Percentiles rank a stretch among this genome's conserved stretches.
Evolutionary conservation across 92 coral and sea anemone species (phyloP).

Genomic region (Nematostella vectensis): DNA sequence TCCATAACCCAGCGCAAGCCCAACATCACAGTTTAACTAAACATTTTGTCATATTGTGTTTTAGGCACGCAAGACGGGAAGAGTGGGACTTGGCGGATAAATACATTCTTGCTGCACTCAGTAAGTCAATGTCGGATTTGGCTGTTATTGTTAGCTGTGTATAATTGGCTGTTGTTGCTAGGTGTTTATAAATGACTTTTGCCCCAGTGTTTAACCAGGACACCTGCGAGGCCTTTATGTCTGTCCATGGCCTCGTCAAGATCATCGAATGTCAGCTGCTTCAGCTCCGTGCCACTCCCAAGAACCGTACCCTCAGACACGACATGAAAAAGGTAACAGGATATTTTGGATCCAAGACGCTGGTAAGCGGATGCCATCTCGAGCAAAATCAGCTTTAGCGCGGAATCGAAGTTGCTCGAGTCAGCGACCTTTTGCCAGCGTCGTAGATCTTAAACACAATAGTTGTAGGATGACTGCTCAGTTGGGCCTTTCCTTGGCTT

Average conservation of each 20-base stretch:
- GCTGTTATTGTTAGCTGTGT: not conserved
- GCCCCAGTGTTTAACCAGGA: slow-evolving; percentile 58
- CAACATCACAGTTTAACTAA: no score
- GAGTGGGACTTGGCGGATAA: slow-evolving; percentile 75
- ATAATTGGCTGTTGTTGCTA: not conserved
- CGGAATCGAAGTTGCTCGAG: no score
- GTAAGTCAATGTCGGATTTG: no score
- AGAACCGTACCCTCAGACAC: slow-evolving; percentile 12
- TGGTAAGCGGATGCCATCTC: no score
- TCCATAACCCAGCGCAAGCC: no score
- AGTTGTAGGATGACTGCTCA: not conserved
- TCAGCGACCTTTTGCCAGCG: no score
- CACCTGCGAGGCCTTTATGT: slow-evolving; percentile 64
- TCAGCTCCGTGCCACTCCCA: slow-evolving; percentile 25
- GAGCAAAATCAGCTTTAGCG: not conserved
- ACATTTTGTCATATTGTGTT: no score
- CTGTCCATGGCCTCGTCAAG: slow-evolving; percentile 67
- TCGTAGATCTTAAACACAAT: no score
- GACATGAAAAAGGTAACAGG: slow-evolving; percentile 34
- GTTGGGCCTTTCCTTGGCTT: no score
- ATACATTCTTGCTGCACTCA: slow-evolving; percentile 32
- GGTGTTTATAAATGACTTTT: not conserved
- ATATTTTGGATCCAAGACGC: no score
- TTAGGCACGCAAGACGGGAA: slow-evolving; percentile 78
- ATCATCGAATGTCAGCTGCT: slow-evolving; percentile 59